Percentiles rank a stretch among this genome's conserved stretches.
Evolutionary conservation across 2,888 invertebrate species (phyloP).

Genomic region (Oligia latruncula): DNA sequence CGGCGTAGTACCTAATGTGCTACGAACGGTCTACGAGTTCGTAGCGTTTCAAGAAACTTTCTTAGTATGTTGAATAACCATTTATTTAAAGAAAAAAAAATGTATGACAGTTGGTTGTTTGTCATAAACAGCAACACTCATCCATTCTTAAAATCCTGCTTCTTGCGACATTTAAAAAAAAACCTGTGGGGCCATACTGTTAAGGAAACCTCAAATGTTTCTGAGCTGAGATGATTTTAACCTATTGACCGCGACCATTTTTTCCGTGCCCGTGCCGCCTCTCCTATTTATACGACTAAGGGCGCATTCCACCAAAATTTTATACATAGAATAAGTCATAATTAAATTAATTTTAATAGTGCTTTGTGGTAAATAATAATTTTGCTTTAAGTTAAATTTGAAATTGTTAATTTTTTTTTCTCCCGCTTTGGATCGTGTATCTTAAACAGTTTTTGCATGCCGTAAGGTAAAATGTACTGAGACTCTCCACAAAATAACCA

Average conservation of each 20-base stretch:
- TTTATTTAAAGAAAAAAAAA: background rate
- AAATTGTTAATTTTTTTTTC: no score
- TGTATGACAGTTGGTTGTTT: background rate
- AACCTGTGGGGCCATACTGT: background rate
- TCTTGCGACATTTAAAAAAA: background rate
- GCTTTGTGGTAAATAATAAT: no score
- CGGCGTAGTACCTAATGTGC: constrained; percentile 33
- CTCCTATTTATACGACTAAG: no score
- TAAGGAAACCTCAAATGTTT: background rate
- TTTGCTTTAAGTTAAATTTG: no score
- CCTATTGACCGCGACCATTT: background rate
- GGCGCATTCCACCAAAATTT: no score
- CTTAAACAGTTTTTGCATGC: no score
- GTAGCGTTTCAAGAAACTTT: constrained; percentile 7
- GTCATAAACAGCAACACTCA: background rate
- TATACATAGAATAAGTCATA: no score
- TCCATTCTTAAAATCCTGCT: background rate
- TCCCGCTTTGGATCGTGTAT: no score
- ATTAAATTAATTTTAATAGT: no score
- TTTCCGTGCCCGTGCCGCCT: no score
- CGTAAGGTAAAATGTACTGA: no score
- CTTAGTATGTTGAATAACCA: background rate
- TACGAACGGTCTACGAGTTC: constrained; percentile 15
- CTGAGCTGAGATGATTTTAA: background rate
- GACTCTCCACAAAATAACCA: no score